Evolutionary conservation across 92 coral and sea anemone species (phyloP).

Genomic region (Isaurus tuberculatus): DNA sequence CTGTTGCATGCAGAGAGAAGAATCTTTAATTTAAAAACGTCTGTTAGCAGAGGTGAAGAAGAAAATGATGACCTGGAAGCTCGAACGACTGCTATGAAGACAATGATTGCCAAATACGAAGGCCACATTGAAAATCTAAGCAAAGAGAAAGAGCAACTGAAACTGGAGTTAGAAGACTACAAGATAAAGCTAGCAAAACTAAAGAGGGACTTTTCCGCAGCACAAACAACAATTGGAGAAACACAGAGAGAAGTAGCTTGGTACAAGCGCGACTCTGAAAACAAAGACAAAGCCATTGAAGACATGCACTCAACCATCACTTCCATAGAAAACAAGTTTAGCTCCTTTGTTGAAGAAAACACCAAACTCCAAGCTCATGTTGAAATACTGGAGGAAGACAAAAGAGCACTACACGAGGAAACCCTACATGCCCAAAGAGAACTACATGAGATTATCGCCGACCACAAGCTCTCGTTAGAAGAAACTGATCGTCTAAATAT

Average conservation of each 20-base stretch:
- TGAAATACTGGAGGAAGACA: slow-evolving; percentile 92
- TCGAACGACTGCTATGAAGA: slow-evolving; percentile 82
- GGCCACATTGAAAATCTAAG: slow-evolving; percentile 74
- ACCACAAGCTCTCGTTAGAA: slow-evolving; percentile 76
- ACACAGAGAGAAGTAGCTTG: slow-evolving; percentile 80
- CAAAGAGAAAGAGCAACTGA: slow-evolving; percentile 76
- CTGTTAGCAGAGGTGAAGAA: slow-evolving; percentile 81
- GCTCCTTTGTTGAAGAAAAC: slow-evolving; percentile 90
- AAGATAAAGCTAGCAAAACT: slow-evolving; percentile 78
- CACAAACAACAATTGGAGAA: slow-evolving; percentile 78
- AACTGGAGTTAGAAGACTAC: slow-evolving; percentile 88
- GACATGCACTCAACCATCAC: slow-evolving; percentile 86
- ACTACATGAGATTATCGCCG: slow-evolving; percentile 83
- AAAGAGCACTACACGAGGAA: slow-evolving; percentile 82
- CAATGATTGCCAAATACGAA: slow-evolving; percentile 83
- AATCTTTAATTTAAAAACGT: slow-evolving; percentile 72
- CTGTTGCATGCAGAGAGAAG: slow-evolving; percentile 78
- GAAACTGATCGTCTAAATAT: slow-evolving; percentile 83
- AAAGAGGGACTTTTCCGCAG: slow-evolving; percentile 70
- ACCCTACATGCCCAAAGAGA: slow-evolving; percentile 78
- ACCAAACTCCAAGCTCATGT: slow-evolving; percentile 89
- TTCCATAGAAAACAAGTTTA: slow-evolving; percentile 88
- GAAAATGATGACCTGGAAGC: slow-evolving; percentile 94
- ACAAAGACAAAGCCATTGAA: slow-evolving; percentile 81
- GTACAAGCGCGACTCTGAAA: slow-evolving; percentile 80